Base-by-base conservation (phyloP, 2,888 invertebrate genomes). In the Cremastinae sp. region DNA sequence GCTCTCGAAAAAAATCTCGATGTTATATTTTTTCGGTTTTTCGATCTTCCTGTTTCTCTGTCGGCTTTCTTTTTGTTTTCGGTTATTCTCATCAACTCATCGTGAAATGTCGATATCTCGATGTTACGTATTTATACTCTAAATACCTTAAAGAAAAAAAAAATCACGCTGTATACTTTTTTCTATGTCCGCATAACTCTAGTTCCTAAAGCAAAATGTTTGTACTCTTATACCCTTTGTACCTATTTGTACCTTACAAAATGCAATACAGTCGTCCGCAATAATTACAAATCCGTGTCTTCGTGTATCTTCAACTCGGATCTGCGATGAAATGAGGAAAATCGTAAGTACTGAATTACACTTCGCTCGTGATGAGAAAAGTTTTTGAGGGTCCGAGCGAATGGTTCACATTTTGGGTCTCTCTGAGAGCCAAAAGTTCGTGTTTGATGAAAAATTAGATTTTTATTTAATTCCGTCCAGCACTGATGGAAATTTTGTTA, bases 231-330 rank as follows among this genome's bases (percentile, higher is more conserved):
- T 89, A 89, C 85, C 88, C 89, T 89, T 88, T 89, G 85, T 88
- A 89, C 88, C 69, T 87, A 86, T 89, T 89, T 89, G 88, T 89
- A 89, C 88, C 88, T 88, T 86, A 86, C 84, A 83, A 89, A 88
- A 88, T 87, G 87, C 88, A 89, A 88, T 89, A 89, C 88, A 89
- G 86, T 89, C 88, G 89, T 89, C 88, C 88, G 86, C 87, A 88
- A 88, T 88, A 87, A 87, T 84, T 70, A 56, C 41, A 43, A 16
- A 39, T 12, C 43, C 14, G 59, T 12, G 58, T 72, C 28, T 55
- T 35, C 45, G 20, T 65, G 10, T 39, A 56, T 53, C 5, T 28
- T 5, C 16, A 14, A 10, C 28, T 41, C n/a, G 28, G 12, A 9
- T 10, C 2, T 14, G 14, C 12, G 18, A 49, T 22, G 1, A 66